Conservation (phyloP, 2,888 invertebrate species). For the Oscheius onirici region DNA sequence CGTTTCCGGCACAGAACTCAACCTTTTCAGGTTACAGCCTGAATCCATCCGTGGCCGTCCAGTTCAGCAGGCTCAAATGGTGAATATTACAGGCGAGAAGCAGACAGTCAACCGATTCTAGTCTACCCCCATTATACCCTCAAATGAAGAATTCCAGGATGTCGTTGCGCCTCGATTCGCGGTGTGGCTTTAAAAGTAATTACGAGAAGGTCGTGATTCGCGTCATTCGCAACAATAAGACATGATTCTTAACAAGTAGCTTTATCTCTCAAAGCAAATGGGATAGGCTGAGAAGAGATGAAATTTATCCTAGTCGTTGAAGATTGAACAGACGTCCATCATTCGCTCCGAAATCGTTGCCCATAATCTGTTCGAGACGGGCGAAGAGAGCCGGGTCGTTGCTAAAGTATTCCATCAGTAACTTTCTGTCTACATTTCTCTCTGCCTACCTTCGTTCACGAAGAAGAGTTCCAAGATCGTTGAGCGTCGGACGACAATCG, state of each 20-base stretch:
- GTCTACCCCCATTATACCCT: background rate
- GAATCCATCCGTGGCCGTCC: slow-evolving; percentile 13
- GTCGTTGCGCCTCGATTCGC: background rate
- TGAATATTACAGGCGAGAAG: background rate
- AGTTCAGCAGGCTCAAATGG: slow-evolving; percentile 12
- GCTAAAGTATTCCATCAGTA: background rate
- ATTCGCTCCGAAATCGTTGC: background rate
- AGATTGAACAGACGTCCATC: slow-evolving; percentile 24
- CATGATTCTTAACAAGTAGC: background rate
- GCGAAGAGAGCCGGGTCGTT: slow-evolving; percentile 13
- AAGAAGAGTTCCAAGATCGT: slow-evolving; percentile 6
- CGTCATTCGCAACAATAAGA: background rate
- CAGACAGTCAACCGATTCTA: slow-evolving; percentile 5
- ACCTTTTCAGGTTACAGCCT: slow-evolving; percentile 10
- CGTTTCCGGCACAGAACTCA: background rate
- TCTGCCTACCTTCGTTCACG: background rate
- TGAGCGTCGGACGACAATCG: background rate
- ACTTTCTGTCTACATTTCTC: background rate
- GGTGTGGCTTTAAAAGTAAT: background rate
- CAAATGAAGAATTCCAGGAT: background rate
- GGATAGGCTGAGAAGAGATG: background rate
- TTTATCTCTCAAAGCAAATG: background rate
- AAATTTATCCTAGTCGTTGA: slow-evolving; percentile 18
- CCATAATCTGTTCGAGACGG: slow-evolving; percentile 28
- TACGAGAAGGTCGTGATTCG: background rate